Base-by-base conservation (phyloP, 2,113 vertebrate species). In the Gulo gulo region DNA sequence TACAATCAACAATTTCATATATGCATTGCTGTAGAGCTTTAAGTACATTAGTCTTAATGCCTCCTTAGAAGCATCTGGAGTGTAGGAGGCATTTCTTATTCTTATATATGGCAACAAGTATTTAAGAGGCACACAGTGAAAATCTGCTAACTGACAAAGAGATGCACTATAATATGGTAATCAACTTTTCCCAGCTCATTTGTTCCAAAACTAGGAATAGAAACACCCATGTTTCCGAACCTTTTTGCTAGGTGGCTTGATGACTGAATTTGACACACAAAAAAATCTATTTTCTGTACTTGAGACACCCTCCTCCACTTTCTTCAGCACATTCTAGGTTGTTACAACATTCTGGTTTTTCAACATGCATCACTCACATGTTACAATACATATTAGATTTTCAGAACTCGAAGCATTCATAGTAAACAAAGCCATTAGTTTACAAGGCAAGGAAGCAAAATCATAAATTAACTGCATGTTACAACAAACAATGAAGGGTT, bases 401-500 rank as follows among this genome's bases (percentile, higher is more conserved):
- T 95, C 63, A 97, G 69, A 92, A 97, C 67, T 34, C 24, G 65
- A 96, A 94, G 94, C 83, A 97, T 67, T 98, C 50, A 88, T 61
- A 94, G 97, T 92, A 93, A 97, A 97, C 8, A 92, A 89, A 96
- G 94, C 79, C 73, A 94, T 97, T 97, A 97, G 97, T 96, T 96
- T 90, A 96, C 0, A 96, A 96, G 90, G 65, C 94, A 92, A 94
- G 86, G 80, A 95, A 92, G 97, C 94, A 97, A 90, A 97, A 92
- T 69, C 16, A 86, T 69, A 94, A 91, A 42, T 85, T 85, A 89
- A 84, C 0, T 88, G 69, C 78, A 86, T 52, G 73, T 97, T 92
- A 93, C 39, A 69, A 80, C 50, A 82, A 97, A 97, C 34, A 96
- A 81, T 73, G 78, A 88, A 87, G 24, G 42, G n/a, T 52, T 6